phyloP scores from a whole-genome alignment of 64 coral and sea anemone species.

The Acropora tenuis region DNA sequence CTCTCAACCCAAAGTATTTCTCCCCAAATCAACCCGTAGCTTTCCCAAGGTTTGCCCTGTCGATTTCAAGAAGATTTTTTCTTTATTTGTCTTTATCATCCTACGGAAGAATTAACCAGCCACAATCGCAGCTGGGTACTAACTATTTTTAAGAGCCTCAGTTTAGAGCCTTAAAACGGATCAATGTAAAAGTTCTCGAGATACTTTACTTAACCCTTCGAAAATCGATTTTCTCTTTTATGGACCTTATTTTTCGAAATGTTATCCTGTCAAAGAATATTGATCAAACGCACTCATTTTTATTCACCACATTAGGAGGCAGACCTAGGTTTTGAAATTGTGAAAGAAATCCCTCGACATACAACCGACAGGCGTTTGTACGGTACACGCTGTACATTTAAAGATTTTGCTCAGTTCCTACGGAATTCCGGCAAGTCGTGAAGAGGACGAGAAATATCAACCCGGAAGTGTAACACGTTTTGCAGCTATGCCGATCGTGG shows the following conservation, averaged over 20 bases:
- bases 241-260: neutral
- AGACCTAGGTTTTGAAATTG: too few relatives aligned
- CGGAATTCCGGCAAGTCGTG: too few relatives aligned
- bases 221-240: too few relatives aligned
- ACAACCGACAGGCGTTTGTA: neutral
- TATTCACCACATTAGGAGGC: too few relatives aligned
- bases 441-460: too few relatives aligned
- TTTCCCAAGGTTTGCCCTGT: neutral
- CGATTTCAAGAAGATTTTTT: neutral
- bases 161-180: neutral
- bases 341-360: neutral
- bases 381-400: neutral
- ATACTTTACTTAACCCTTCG: too few relatives aligned
- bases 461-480: too few relatives aligned
- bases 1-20: neutral
- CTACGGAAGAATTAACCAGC: conserved; percentile 2
- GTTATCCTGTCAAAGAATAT: neutral
- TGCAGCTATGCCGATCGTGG: neutral
- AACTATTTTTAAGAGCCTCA: neutral
- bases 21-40: neutral
- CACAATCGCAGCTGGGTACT: neutral
- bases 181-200: neutral
- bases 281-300: too few relatives aligned
- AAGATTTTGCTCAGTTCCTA: too few relatives aligned
- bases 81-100: neutral